phyloP scores from a whole-genome alignment of 2,888 invertebrate species.

The Ischnura elegans region DNA sequence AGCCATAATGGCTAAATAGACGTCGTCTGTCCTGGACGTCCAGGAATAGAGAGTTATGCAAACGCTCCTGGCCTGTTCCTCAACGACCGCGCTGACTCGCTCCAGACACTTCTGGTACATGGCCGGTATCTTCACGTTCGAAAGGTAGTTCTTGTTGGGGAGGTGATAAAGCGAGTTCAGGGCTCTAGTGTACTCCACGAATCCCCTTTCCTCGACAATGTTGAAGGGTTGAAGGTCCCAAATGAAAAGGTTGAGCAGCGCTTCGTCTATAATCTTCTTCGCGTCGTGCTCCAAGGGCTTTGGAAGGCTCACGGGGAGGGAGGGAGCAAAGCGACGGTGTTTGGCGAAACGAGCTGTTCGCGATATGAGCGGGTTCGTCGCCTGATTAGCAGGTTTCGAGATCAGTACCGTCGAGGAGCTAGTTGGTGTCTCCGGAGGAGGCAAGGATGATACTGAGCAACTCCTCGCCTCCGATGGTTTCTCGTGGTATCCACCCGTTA shows the following conservation, averaged over 20 bases:
- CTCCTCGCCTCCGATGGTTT: background rate
- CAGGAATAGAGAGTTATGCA: background rate
- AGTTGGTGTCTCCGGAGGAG: background rate
- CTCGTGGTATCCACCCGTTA: background rate
- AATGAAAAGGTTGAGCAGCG: background rate
- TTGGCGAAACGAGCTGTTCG: background rate
- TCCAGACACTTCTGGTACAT: background rate
- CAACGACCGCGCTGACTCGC: background rate
- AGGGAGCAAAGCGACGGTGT: background rate
- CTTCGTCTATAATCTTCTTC: background rate
- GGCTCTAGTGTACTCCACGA: background rate
- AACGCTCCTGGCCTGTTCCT: background rate
- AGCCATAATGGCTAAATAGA: background rate
- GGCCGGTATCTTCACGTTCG: background rate
- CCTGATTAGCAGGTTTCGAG: no score
- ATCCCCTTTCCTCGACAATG: conserved; percentile 5
- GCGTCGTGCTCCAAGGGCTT: background rate
- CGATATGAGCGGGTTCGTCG: no score
- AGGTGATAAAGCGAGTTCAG: background rate
- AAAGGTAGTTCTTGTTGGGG: background rate
- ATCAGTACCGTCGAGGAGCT: background rate
- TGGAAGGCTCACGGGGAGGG: background rate
- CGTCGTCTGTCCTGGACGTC: background rate
- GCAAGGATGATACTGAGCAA: no score
- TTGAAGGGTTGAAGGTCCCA: background rate